Base-by-base conservation (phyloP, 92 coral and sea anemone genomes). In the Hydrozoanthus gracilis region DNA sequence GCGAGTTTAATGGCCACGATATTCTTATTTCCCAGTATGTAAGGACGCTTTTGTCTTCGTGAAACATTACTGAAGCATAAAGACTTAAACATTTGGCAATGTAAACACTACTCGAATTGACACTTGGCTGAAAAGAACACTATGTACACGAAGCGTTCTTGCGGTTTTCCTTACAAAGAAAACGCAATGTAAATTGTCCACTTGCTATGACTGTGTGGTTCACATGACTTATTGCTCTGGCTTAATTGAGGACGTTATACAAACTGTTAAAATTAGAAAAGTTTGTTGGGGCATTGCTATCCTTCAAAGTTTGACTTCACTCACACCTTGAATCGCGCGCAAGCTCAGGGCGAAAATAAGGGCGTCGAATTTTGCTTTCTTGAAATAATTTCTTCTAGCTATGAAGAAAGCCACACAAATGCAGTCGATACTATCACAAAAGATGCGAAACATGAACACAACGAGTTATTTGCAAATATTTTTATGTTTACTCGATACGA, bases 361-460 rank as follows among this genome's bases (percentile, higher is more conserved):
- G 85, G 85, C 85, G 85, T 80, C 85, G 85, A 80, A n/a, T 45
- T 44, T 78, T 12, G 35, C 60, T 16, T 47, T 48, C 7, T 50
- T 80, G 18, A 76, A 65, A 27, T 68, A 64, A 47, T 80, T 18
- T 64, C 52, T 66, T 64, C 85, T 61, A 65, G 55, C 56, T 46
- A 17, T 65, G 48, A 35, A 44, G 58, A 80, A 65, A 4, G n/a
- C n/a, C 72, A 62, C 48, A 20, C 72, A 80, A 66, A 48, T 51
- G 15, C 15, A 48, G 47, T 48, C 62, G 17, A 10, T 27, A 8
- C 48, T 47, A 80, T 47, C 58, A 14, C 51, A 64, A 61, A 80
- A 49, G 20, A 62, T 17, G 61, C 56, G 16, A 48, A 46, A 62
- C n/a, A 20, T 14, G 3, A 48, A 20, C 27, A 80, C 27, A 44